phyloP scores from a whole-genome alignment of 2,888 invertebrate species.

The Tholera decimalis region DNA sequence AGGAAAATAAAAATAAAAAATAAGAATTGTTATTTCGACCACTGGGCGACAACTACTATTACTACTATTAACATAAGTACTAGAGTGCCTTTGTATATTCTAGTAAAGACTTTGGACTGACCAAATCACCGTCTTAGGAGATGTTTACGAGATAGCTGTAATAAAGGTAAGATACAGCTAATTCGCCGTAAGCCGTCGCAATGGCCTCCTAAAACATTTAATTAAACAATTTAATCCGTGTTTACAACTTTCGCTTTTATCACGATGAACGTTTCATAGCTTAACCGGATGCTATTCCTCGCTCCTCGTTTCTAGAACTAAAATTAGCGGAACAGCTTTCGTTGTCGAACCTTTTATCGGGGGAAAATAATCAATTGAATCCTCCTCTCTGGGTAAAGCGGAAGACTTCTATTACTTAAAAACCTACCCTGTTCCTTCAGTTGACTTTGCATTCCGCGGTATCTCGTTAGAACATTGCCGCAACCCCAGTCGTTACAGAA shows the following conservation, averaged over 20 bases:
- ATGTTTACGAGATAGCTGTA: constrained; percentile 52
- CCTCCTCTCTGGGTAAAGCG: too few relatives aligned
- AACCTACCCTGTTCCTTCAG: too few relatives aligned
- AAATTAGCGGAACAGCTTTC: neutral
- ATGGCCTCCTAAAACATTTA: constrained; percentile 43
- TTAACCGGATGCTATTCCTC: too few relatives aligned
- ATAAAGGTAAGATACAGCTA: constrained; percentile 51
- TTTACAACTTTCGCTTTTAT: neutral
- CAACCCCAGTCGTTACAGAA: too few relatives aligned
- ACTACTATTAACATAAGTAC: too few relatives aligned
- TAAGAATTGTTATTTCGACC: too few relatives aligned
- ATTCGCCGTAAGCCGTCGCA: constrained; percentile 38
- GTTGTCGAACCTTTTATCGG: neutral
- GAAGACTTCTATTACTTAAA: too few relatives aligned
- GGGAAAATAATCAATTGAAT: too few relatives aligned
- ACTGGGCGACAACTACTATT: too few relatives aligned
- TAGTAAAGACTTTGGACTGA: constrained; percentile 2
- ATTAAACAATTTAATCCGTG: constrained; percentile 35
- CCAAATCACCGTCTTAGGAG: constrained; percentile 29
- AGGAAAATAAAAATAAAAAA: too few relatives aligned
- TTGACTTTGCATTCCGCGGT: too few relatives aligned
- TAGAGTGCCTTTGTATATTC: neutral
- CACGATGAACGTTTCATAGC: neutral
- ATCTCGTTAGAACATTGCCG: too few relatives aligned
- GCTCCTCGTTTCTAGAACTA: neutral